Conservation (phyloP, 2,797 vertebrate genomes). For the Sardinella longiceps region DNA sequence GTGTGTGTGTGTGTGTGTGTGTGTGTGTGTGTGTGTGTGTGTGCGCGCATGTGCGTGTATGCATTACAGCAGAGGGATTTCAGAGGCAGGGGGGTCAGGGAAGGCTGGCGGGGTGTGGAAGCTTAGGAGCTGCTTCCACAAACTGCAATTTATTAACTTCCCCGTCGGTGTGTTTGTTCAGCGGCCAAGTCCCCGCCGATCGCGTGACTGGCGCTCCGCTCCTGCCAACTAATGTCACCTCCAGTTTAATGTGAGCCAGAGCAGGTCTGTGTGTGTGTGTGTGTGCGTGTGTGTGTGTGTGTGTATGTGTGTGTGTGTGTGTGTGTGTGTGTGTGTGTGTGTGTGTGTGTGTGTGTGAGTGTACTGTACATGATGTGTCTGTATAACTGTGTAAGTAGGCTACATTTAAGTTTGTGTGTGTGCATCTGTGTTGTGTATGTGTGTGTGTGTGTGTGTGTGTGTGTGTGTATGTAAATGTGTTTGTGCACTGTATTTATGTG, state of each 20-base stretch:
- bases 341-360: neutral
- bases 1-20: neutral
- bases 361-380: no score
- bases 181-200: conserved; percentile 53
- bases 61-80: neutral
- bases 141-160: conserved; percentile 49
- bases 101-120: conserved; percentile 21
- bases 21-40: neutral
- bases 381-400: no score
- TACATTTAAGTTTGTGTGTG: neutral
- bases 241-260: conserved; percentile 70
- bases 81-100: conserved; percentile 6
- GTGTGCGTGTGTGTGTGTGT: conserved; percentile 2
- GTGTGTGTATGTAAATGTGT: neutral
- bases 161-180: conserved; percentile 49
- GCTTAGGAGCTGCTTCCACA: conserved; percentile 33
- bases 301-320: neutral
- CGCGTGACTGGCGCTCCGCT: conserved; percentile 55
- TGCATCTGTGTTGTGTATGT: neutral
- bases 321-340: neutral
- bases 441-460: neutral
- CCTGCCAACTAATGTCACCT: conserved; percentile 58
- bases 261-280: conserved; percentile 58
- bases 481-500: neutral
- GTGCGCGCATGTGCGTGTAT: neutral